Conservation (phyloP, 2,797 vertebrate genomes). For the Gadopsis marmoratus region DNA sequence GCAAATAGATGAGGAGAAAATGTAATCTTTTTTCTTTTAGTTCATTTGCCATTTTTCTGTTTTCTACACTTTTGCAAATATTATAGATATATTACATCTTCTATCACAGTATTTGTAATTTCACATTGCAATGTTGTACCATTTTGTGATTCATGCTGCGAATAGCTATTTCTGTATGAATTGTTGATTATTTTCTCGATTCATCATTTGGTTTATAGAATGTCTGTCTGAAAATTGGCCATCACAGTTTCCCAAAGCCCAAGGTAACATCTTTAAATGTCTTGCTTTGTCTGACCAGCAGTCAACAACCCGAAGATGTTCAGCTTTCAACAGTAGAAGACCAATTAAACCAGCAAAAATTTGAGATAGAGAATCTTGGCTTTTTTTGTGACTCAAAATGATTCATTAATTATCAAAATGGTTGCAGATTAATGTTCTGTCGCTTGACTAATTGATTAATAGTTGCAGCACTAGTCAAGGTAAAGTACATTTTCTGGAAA, state of each 20-base stretch:
- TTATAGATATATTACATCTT: neutral
- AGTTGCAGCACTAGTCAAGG: neutral
- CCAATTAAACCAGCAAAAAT: neutral
- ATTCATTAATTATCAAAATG: neutral
- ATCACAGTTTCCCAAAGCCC: neutral
- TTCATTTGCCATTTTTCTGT: neutral
- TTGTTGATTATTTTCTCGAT: neutral
- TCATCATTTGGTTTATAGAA: neutral
- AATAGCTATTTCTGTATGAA: no score
- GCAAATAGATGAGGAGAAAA: conserved; percentile 18
- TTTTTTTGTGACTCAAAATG: neutral
- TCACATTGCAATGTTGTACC: neutral
- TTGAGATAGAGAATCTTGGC: neutral
- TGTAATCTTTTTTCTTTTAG: neutral
- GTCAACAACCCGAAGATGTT: neutral
- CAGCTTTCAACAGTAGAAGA: neutral
- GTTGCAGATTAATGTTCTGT: neutral
- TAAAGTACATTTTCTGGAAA: neutral
- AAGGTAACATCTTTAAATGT: neutral
- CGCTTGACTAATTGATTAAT: no score
- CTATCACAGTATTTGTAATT: neutral
- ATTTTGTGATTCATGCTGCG: neutral
- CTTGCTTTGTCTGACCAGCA: neutral
- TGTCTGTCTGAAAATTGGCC: neutral
- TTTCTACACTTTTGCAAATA: neutral